These are phyloP conservation scores for Trichopria drosophilae DNA, from an alignment of 2,888 invertebrate genomes.

Conservation along the genomic window DNA sequence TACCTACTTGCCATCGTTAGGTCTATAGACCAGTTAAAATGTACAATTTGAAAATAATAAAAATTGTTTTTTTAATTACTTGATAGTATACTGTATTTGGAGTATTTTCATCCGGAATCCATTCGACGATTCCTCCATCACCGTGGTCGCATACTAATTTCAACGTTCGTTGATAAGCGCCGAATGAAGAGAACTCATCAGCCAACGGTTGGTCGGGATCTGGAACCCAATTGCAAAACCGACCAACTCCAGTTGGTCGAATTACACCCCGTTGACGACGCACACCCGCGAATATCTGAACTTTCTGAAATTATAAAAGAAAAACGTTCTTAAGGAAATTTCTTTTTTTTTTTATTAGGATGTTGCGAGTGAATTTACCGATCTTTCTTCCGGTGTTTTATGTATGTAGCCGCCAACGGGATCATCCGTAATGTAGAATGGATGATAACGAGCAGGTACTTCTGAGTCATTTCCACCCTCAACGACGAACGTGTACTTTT, in stretches of 20 bases:
- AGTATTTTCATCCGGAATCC: conserved; percentile 84
- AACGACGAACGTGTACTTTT: conserved; percentile 83
- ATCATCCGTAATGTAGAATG: conserved; percentile 92
- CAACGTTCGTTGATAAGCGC: conserved; percentile 84
- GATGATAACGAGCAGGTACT: conserved; percentile 83
- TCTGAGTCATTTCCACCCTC: conserved; percentile 83
- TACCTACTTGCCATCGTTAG: too few relatives aligned
- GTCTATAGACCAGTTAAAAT: too few relatives aligned
- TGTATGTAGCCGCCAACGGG: conserved; percentile 87
- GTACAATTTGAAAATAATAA: too few relatives aligned
- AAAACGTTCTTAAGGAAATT: not conserved
- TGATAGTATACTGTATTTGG: conserved; percentile 93
- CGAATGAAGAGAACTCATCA: conserved; percentile 84
- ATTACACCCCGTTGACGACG: conserved; percentile 71
- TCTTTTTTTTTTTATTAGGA: too few relatives aligned
- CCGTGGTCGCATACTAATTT: conserved; percentile 83
- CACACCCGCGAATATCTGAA: conserved; percentile 82
- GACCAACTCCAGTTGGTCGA: conserved; percentile 77
- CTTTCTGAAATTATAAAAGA: conserved; percentile 65
- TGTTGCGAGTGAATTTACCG: conserved; percentile 62
- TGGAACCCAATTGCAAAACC: conserved; percentile 86
- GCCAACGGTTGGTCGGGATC: conserved; percentile 72
- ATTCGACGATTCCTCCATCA: conserved; percentile 81
- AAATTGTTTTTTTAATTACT: too few relatives aligned
- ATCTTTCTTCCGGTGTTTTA: conserved; percentile 78